Base-by-base conservation (phyloP, 2,113 vertebrate genomes). In the Etheostoma spectabile region DNA sequence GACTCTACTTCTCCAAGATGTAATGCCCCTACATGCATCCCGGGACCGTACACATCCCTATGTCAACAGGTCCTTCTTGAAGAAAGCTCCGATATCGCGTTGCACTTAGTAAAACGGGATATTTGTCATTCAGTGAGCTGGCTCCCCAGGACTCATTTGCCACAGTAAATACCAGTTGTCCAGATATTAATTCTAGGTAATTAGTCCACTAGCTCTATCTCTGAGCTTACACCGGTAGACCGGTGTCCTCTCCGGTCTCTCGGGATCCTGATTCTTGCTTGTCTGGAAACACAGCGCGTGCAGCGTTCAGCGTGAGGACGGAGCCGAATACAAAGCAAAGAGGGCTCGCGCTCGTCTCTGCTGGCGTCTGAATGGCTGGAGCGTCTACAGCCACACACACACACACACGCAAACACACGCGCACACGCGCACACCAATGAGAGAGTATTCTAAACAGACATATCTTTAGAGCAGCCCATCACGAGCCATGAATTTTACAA, bases 321-420 rank as follows among this genome's bases (percentile, higher is more conserved):
- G 63, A 56, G 57, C 60, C 48, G n/a, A 70, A 55, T 11, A 55
- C 55, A 52, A 12, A 48, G 77, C 56, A 42, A 19, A 46, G 49
- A 30, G 35, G 75, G 85, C 74, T 85, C 76, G 75, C 60, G 83
- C 64, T 88, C 70, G 74, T 90, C 62, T 68, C 57, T 48, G 83
- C 70, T 88, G 89, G 89, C 86, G 89, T 86, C 88, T 55, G 77
- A 57, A 74, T 86, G 86, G 80, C 81, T 82, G 71, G 49, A 72
- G 48, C 69, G 24, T 38, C 48, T 33, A 16, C 5, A 53, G 22
- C 69, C 48, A 12, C 46, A 18, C 64, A 30, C 15, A 49, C 22
- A 66, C 46, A 22, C 68, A 35, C 60, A 11, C n/a, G n/a, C n/a
- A n/a, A n/a, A n/a, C n/a, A n/a, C n/a, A n/a, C n/a, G n/a, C n/a